Percentiles rank a stretch among this genome's conserved stretches.
Conservation (phyloP, 2,113 vertebrate genomes). For the Toxotes chatareus region DNA sequence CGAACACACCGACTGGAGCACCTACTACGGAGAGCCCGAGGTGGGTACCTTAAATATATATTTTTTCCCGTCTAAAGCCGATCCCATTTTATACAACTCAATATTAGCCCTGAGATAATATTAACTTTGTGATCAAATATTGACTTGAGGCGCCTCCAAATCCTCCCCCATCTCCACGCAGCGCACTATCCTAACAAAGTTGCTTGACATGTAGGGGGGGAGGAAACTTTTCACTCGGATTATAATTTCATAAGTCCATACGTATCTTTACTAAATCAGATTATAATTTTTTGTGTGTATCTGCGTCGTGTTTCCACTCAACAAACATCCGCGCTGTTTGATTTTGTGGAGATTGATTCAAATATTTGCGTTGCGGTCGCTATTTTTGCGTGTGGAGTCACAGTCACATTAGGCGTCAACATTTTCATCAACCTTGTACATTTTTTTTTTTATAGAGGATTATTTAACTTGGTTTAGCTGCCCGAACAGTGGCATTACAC, state of each 20-base stretch:
- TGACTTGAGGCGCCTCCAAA: slow-evolving; percentile 97
- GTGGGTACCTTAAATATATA: slow-evolving; percentile 89
- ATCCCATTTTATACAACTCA: slow-evolving; percentile 94
- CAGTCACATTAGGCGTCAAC: slow-evolving; percentile 5
- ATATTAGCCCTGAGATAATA: slow-evolving; percentile 96
- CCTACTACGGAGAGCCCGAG: slow-evolving; percentile 97
- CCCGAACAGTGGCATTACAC: accelerated
- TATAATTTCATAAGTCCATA: slow-evolving; percentile 63
- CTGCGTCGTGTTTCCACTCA: slow-evolving; percentile 38
- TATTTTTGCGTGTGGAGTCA: slow-evolving; percentile 13
- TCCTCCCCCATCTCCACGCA: slow-evolving; percentile 93
- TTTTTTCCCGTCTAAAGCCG: slow-evolving; percentile 86
- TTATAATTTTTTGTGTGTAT: slow-evolving; percentile 12
- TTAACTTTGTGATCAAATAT: slow-evolving; percentile 98
- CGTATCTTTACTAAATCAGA: slow-evolving; percentile 54
- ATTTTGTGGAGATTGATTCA: slow-evolving; percentile 54
- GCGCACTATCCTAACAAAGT: slow-evolving; percentile 92
- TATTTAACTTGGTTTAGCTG: not conserved
- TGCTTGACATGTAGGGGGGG: slow-evolving; percentile 85
- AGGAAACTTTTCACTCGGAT: slow-evolving; percentile 75
- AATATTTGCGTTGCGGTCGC: slow-evolving; percentile 63
- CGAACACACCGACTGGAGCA: slow-evolving; percentile 98
- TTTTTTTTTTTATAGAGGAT: slow-evolving; percentile 16
- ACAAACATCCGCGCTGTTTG: slow-evolving; percentile 68
- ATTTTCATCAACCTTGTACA: not conserved